Evolutionary conservation across 2,888 invertebrate genomes (phyloP).

Genomic region (Eueremaeus valkanovi): DNA sequence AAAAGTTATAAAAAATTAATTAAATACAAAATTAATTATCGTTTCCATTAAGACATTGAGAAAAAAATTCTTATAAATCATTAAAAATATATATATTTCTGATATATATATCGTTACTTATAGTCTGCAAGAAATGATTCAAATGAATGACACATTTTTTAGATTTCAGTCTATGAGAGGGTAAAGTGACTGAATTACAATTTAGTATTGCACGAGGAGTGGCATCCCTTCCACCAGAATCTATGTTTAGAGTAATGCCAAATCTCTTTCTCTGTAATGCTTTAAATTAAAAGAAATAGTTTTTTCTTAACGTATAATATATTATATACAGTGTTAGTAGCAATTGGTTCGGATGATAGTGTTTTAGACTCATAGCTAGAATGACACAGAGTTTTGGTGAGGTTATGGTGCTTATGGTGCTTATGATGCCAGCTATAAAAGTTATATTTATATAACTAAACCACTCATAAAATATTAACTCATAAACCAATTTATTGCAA

Average conservation of each 20-base stretch:
- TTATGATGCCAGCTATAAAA: background rate
- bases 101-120: too few species aligned
- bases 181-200: background rate
- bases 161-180: too few species aligned
- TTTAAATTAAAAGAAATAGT: constrained; percentile 10
- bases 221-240: background rate
- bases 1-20: too few species aligned
- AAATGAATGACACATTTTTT: constrained; percentile 12
- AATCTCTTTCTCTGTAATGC: background rate
- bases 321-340: background rate
- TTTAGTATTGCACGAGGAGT: background rate
- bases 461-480: constrained; percentile 20
- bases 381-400: background rate
- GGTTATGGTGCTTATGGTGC: background rate
- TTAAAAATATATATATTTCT: too few species aligned
- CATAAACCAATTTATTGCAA: background rate
- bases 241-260: background rate
- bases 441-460: constrained; percentile 12
- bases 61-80: too few species aligned
- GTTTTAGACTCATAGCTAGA: background rate
- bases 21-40: too few species aligned
- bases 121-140: too few species aligned
- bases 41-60: too few species aligned
- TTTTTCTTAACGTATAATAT: too few species aligned
- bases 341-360: background rate